A percentile compares a stretch with the other conserved stretches of the same genome.
Conservation (phyloP, 2,797 vertebrate species). For the Mormyrops boulengeri region DNA sequence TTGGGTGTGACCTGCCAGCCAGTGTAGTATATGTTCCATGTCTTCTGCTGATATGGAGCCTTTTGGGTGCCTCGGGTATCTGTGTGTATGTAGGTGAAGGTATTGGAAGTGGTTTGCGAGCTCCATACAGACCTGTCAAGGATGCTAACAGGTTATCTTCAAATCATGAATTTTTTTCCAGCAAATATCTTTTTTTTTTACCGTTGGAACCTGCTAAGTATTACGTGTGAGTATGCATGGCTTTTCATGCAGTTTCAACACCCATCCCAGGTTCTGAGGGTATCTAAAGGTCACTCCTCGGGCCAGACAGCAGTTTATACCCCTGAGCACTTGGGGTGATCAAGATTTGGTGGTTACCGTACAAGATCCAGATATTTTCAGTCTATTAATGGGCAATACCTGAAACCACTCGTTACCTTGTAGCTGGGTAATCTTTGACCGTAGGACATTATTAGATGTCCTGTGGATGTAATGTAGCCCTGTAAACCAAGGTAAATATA, state of each 20-base stretch:
- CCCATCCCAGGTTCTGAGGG: neutral
- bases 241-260: neutral
- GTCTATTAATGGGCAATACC: neutral
- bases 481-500: neutral
- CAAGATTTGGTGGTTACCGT: neutral
- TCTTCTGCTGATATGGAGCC: neutral
- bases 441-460: neutral
- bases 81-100: neutral
- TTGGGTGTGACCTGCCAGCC: neutral
- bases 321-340: neutral
- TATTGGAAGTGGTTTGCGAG: neutral
- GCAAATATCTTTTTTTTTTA: neutral
- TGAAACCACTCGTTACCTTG: neutral
- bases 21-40: neutral
- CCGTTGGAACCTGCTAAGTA: neutral
- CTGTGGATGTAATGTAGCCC: neutral
- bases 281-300: neutral
- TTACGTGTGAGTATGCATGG: neutral
- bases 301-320: neutral
- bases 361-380: neutral
- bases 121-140: neutral
- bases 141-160: neutral
- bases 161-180: neutral
- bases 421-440: neutral
- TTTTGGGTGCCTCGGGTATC: neutral